Base-by-base conservation (phyloP, 2,888 invertebrate species). In the Drosophila cognata region DNA sequence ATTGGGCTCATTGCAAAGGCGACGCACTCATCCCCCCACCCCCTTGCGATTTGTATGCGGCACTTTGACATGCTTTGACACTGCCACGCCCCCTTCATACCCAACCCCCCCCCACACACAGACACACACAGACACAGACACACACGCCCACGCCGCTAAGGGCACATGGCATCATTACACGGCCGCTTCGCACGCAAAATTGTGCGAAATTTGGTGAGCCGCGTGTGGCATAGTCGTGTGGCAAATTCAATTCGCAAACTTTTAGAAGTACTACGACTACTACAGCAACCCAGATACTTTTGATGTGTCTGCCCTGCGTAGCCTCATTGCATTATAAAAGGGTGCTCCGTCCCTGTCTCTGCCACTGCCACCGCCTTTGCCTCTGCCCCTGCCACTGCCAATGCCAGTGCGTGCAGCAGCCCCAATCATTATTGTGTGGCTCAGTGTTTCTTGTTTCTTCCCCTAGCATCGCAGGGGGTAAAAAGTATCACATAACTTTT, bases 221-320 rank as follows among this genome's bases (percentile, higher is more conserved):
- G 91, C 90, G 91, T 91, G 92, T 90, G 92, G 90, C 87, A 82
- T 71, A 88, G 92, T 88, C 92, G 91, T 91, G 91, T 91, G 91
- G 91, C 91, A 84, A 83, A 89, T 90, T 91, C 88, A 91, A 90
- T 91, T 88, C 89, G 84, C 83, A 90, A 90, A 91, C 81, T 91
- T 84, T 90, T 82, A 66, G 60, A 72, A 57, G 51, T 55, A 48
- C 16, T 11, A 33, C 33, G 11, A 57, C 21, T 33, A 46, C 35
- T n/a, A 56, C 35, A 38, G 74, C 67, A 71, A 52, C 71, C 60
- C 80, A 79, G 66, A 66, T 68, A 80, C 80, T 72, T 80, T 79
- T 80, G 73, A 80, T 79, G 69, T 76, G 46, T 48, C 52, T 52
- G 56, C 28, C 43, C 43, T 57, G 50, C 50, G 41, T 61, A 59